Percentiles rank a stretch among this genome's conserved stretches.
Evolutionary conservation across 2,888 invertebrate genomes (phyloP).

Genomic region (Quadriops clusia): DNA sequence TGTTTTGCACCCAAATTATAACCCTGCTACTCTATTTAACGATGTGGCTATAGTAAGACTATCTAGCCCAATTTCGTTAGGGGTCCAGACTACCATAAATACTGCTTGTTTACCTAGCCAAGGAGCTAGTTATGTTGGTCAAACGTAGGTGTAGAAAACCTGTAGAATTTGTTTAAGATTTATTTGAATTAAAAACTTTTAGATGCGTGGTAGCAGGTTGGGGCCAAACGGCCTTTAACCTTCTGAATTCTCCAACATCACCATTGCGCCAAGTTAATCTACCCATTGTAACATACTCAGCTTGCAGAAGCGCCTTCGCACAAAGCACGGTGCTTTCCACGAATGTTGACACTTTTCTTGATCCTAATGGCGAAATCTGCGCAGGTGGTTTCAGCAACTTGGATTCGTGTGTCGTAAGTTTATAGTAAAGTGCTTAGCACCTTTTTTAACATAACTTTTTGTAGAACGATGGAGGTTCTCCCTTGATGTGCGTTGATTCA

Average conservation of each 20-base stretch:
- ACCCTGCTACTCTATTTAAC: constrained; percentile 59
- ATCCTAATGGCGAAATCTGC: constrained; percentile 29
- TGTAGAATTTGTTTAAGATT: no score
- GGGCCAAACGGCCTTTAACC: constrained; percentile 67
- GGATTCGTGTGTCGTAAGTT: constrained; percentile 32
- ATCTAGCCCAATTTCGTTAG: no score
- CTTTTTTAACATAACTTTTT: no score
- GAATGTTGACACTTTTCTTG: constrained; percentile 28
- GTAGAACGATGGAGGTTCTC: constrained; percentile 67
- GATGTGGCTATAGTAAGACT: constrained; percentile 65
- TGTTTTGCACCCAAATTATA: constrained; percentile 49
- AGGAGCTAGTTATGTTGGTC: constrained; percentile 24
- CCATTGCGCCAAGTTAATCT: constrained; percentile 68
- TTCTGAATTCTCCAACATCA: constrained; percentile 34
- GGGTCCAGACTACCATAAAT: constrained; percentile 45
- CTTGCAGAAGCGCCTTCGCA: constrained; percentile 28
- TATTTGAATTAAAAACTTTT: no score
- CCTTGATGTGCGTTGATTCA: constrained; percentile 45
- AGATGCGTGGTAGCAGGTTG: constrained; percentile 69
- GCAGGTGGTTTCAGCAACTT: constrained; percentile 28
- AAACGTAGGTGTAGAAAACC: no score
- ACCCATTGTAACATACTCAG: constrained; percentile 50
- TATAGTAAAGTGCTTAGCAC: no score
- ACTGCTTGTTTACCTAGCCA: constrained; percentile 48
- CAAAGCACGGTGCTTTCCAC: constrained; percentile 21